Conservation (phyloP, 2,797 vertebrate species). For the Rhodeus uyekii region DNA sequence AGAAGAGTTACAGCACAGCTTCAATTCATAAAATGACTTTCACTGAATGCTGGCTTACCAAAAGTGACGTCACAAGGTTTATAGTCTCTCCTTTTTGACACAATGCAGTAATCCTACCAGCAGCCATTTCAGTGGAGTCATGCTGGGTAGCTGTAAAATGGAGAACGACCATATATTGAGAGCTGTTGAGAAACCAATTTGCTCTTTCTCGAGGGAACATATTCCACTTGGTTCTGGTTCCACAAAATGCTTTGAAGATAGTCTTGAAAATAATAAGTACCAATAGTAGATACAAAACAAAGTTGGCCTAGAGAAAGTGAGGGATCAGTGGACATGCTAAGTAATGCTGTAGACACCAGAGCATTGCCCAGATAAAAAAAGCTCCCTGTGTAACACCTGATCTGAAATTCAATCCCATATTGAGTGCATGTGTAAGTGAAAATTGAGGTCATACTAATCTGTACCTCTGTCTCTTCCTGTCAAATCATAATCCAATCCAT, state of each 20-base stretch:
- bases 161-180: conserved; percentile 30
- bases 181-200: conserved; percentile 29
- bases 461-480: conserved; percentile 45
- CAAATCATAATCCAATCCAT: conserved; percentile 56
- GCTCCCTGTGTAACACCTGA: conserved; percentile 20
- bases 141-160: conserved; percentile 38
- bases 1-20: conserved; percentile 47
- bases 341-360: too few relatives aligned
- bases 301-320: neutral
- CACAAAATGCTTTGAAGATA: conserved; percentile 5
- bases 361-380: conserved; percentile 14
- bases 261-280: neutral
- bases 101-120: conserved; percentile 26
- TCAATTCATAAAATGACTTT: conserved; percentile 54
- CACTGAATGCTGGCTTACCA: conserved; percentile 42
- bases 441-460: conserved; percentile 60
- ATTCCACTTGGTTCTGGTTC: conserved; percentile 12
- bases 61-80: conserved; percentile 55
- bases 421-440: conserved; percentile 44
- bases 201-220: conserved; percentile 20
- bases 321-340: conserved; percentile 14
- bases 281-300: neutral
- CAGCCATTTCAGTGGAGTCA: conserved; percentile 31
- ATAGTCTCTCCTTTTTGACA: conserved; percentile 35
- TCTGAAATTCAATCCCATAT: conserved; percentile 43